Evolutionary conservation across 2,888 invertebrate genomes (phyloP).

Genomic region (Chaetogeoica ovagalla): DNA sequence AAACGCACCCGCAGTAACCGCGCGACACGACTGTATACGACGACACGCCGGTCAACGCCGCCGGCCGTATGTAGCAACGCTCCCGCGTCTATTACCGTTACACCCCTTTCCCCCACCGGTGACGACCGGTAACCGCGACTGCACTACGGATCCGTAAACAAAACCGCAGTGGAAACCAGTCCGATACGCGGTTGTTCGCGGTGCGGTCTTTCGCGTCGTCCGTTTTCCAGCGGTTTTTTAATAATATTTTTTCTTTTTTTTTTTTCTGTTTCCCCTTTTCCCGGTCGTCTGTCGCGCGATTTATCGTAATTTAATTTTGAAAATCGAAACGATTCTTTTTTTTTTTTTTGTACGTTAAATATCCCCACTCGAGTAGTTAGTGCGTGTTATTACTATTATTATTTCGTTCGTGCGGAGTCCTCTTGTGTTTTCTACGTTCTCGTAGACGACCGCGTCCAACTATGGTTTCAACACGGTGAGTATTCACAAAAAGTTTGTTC

Average conservation of each 20-base stretch:
- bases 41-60: constrained; percentile 37
- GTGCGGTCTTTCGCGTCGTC: not conserved
- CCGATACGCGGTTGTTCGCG: constrained; percentile 31
- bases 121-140: not conserved
- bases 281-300: too few species aligned
- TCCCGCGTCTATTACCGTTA: constrained; percentile 48
- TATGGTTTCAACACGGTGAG: not conserved
- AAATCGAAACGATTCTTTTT: too few species aligned
- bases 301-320: too few species aligned
- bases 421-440: too few species aligned
- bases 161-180: constrained; percentile 43
- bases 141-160: constrained; percentile 43
- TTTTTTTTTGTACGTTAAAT: too few species aligned
- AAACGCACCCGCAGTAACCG: not conserved
- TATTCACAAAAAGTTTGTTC: too few species aligned
- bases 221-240: not conserved
- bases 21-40: not conserved
- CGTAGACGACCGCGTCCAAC: not conserved
- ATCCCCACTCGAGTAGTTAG: too few species aligned
- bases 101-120: constrained; percentile 36
- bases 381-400: too few species aligned
- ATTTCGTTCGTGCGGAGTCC: not conserved
- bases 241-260: not conserved
- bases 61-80: constrained; percentile 44
- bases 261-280: not conserved